Evolutionary conservation across 2,888 invertebrate species (phyloP).

Genomic region (Artemia sinica): DNA sequence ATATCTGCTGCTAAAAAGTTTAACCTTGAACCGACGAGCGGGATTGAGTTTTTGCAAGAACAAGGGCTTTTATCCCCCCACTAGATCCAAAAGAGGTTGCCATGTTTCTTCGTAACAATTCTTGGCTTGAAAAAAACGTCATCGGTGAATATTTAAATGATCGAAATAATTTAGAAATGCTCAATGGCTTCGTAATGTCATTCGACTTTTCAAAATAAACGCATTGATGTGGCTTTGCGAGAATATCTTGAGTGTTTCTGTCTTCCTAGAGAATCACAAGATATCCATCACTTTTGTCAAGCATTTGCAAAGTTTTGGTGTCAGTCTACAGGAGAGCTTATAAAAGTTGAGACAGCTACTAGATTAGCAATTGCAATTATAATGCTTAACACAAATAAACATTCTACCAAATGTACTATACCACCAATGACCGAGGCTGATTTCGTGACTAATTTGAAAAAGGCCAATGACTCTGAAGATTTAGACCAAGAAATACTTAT

Average conservation of each 20-base stretch:
- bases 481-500: constrained; percentile 86
- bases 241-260: constrained; percentile 90
- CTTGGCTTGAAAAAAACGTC: constrained; percentile 85
- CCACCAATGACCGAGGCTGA: constrained; percentile 80
- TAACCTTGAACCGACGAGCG: constrained; percentile 85
- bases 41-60: constrained; percentile 80
- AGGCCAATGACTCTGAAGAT: constrained; percentile 77
- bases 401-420: constrained; percentile 83
- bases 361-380: constrained; percentile 96
- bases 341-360: constrained; percentile 93
- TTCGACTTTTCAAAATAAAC: constrained; percentile 75
- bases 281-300: constrained; percentile 84
- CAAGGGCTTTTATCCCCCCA: constrained; percentile 62
- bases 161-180: constrained; percentile 39
- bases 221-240: constrained; percentile 85
- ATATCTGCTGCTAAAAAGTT: constrained; percentile 84
- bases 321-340: constrained; percentile 76
- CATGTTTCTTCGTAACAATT: constrained; percentile 80
- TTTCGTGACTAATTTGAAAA: constrained; percentile 77
- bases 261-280: constrained; percentile 91
- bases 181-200: constrained; percentile 50
- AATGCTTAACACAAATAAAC: constrained; percentile 98
- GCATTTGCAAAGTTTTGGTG: constrained; percentile 96
- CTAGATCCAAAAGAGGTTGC: constrained; percentile 70
- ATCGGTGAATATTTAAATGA: constrained; percentile 70